Conservation (phyloP, 2,113 vertebrate species). For the Solea senegalensis region DNA sequence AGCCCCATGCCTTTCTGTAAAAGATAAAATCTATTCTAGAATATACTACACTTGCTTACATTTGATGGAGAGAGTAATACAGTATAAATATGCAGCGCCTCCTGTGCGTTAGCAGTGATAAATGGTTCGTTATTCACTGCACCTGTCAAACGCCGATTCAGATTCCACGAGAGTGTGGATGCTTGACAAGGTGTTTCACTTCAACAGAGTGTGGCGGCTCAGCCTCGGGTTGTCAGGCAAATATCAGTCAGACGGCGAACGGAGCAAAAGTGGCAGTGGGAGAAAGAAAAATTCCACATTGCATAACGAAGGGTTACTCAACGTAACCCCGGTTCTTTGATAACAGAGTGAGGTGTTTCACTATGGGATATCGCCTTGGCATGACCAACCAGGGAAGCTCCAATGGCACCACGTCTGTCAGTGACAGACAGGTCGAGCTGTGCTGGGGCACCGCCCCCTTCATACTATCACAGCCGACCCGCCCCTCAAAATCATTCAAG, state of each 20-base stretch:
- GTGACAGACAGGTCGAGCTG: too few relatives aligned
- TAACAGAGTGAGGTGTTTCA: too few relatives aligned
- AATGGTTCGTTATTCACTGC: constrained; percentile 20
- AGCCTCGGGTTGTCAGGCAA: constrained; percentile 57
- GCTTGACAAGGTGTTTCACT: constrained; percentile 41
- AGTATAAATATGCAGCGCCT: constrained; percentile 8
- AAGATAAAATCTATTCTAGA: background rate
- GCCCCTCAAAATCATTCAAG: too few relatives aligned
- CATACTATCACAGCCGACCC: too few relatives aligned
- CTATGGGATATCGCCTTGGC: too few relatives aligned
- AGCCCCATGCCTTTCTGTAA: background rate
- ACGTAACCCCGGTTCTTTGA: too few relatives aligned
- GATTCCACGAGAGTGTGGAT: constrained; percentile 6
- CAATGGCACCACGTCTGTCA: too few relatives aligned
- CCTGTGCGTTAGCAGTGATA: constrained; percentile 17
- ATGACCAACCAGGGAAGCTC: too few relatives aligned
- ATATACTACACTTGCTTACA: background rate
- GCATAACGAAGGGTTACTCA: too few relatives aligned
- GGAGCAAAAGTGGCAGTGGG: constrained; percentile 39
- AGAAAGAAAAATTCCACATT: constrained; percentile 68
- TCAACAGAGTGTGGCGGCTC: constrained; percentile 48
- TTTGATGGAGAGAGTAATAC: background rate
- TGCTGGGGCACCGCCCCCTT: too few relatives aligned
- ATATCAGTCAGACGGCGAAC: constrained; percentile 57
- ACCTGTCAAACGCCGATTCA: constrained; percentile 34